These are phyloP conservation scores for Lacerta bilineata DNA, from an alignment of 2,797 vertebrate species.

Conservation along the genomic window DNA sequence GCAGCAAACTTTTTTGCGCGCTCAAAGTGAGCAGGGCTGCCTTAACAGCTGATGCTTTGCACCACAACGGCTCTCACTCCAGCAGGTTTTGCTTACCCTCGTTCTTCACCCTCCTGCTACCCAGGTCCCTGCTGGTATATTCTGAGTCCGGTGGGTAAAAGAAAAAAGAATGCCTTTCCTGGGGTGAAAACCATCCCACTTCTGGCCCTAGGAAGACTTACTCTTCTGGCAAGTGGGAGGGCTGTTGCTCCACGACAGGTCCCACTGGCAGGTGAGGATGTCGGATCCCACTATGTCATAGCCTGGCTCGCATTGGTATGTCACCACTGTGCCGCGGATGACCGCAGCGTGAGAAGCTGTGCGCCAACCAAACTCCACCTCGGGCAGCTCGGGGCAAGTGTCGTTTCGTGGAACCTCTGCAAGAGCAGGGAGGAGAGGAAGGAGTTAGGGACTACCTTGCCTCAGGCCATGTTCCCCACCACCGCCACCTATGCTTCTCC, in stretches of 20 bases:
- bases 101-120: no score
- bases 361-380: conserved; percentile 91
- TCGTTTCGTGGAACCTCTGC: conserved; percentile 93
- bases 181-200: neutral
- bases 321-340: conserved; percentile 92
- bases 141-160: neutral
- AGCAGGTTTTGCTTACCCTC: neutral
- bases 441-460: neutral
- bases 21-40: no score
- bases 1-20: no score
- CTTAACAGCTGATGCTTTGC: neutral
- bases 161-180: neutral
- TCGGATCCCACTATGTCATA: conserved; percentile 93
- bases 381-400: conserved; percentile 89
- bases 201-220: conserved; percentile 67
- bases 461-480: no score
- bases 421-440: neutral
- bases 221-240: conserved; percentile 92
- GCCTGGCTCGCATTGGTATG: conserved; percentile 93
- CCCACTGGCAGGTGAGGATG: conserved; percentile 96
- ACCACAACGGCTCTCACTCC: neutral
- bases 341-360: conserved; percentile 91
- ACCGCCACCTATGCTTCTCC: neutral
- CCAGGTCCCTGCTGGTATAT: neutral
- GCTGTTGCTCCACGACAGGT: conserved; percentile 92